phyloP scores from a whole-genome alignment of 2,113 vertebrate genomes.

The Cygnus atratus region DNA sequence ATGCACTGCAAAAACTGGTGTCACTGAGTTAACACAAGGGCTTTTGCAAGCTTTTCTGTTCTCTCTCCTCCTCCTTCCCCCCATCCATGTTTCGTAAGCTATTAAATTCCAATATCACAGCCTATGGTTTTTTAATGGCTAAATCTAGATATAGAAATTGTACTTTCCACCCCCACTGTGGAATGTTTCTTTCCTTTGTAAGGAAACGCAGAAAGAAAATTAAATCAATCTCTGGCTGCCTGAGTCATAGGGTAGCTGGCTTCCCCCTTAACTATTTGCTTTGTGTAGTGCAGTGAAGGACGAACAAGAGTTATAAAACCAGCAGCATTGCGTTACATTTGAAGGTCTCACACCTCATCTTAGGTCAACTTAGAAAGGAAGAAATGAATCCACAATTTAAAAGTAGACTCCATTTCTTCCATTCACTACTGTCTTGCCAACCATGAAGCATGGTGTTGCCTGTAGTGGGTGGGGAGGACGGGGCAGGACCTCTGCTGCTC shows the following conservation, averaged over 20 bases:
- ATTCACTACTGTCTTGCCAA: background rate
- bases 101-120: background rate
- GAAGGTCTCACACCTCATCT: background rate
- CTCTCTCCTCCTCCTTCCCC: rapidly evolving
- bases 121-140: background rate
- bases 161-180: background rate
- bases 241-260: background rate
- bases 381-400: too few species aligned
- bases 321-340: background rate
- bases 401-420: background rate
- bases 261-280: background rate
- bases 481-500: rapidly evolving
- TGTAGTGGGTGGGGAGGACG: background rate
- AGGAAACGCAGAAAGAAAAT: background rate
- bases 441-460: background rate
- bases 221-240: background rate
- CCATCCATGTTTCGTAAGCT: background rate
- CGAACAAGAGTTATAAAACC: background rate
- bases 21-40: background rate
- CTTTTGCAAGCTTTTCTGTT: background rate
- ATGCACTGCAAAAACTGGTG: background rate
- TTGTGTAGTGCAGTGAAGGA: background rate
- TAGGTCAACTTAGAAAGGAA: background rate
- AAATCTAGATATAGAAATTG: background rate
- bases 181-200: background rate